phyloP scores from a whole-genome alignment of 2,797 vertebrate species.

The Eutrigla gurnardus region DNA sequence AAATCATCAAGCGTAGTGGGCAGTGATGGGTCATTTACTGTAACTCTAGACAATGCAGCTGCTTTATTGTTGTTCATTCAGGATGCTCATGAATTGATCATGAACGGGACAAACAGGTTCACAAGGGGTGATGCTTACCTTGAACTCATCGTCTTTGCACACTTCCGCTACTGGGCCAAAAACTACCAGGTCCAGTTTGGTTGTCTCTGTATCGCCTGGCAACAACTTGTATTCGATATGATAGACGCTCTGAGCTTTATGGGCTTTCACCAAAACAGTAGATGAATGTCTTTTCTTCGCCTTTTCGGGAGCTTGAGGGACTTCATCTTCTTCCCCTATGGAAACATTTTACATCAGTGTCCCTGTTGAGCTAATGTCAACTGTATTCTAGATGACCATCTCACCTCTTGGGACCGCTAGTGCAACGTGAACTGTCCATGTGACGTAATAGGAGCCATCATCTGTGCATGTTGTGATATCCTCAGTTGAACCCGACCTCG shows the following conservation, averaged over 20 bases:
- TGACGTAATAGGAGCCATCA: constrained; percentile 63
- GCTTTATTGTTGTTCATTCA: constrained; percentile 33
- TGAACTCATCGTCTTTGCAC: constrained; percentile 78
- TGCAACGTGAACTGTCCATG: constrained; percentile 73
- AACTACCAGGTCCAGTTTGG: constrained; percentile 82
- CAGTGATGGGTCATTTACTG: constrained; percentile 30
- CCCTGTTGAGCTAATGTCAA: background rate
- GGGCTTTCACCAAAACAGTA: constrained; percentile 12
- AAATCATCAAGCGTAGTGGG: background rate
- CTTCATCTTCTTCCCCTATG: constrained; percentile 64
- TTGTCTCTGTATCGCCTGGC: constrained; percentile 79
- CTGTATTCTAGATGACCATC: background rate
- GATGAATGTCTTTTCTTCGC: constrained; percentile 32
- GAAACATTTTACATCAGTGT: background rate
- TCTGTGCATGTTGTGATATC: constrained; percentile 21
- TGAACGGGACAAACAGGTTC: constrained; percentile 17
- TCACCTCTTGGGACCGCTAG: constrained; percentile 77
- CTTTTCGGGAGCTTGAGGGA: constrained; percentile 38
- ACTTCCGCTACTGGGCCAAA: constrained; percentile 83
- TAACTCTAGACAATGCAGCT: constrained; percentile 42
- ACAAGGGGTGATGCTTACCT: constrained; percentile 68
- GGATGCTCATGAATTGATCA: constrained; percentile 57
- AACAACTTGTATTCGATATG: constrained; percentile 87
- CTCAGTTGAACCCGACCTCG: constrained; percentile 27
- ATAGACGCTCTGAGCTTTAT: constrained; percentile 77